Percentiles rank a stretch among this genome's conserved stretches.
phyloP scores from a whole-genome alignment of 2,797 vertebrate species.

The Capromys pilorides region DNA sequence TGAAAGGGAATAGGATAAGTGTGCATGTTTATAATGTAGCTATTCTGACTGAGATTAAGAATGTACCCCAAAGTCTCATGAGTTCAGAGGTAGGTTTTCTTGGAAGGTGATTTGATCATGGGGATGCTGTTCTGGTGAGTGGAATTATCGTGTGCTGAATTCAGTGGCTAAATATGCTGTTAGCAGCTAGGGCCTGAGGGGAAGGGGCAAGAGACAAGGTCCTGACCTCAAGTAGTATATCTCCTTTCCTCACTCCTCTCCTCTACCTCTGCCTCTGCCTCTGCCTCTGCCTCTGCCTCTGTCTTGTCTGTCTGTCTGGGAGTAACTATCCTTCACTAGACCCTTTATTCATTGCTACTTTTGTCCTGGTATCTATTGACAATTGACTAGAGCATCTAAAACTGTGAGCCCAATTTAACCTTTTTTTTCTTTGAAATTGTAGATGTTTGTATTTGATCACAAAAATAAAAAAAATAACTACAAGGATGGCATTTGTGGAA shows the following conservation, averaged over 20 bases:
- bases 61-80: neutral
- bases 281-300: neutral
- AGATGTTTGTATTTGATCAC: neutral
- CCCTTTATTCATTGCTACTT: neutral
- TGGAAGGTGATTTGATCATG: neutral
- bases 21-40: neutral
- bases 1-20: neutral
- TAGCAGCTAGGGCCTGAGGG: neutral
- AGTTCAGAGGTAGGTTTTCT: neutral
- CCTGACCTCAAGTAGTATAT: neutral
- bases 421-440: neutral
- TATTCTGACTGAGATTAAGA: neutral
- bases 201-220: neutral
- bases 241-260: neutral
- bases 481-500: neutral
- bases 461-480: neutral
- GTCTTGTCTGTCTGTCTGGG: neutral
- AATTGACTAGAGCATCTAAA: neutral
- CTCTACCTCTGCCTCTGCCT: neutral
- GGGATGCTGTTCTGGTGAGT: neutral
- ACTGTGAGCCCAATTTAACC: neutral
- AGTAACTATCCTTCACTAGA: neutral
- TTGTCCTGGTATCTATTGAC: neutral
- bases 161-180: neutral
- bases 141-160: neutral